Conservation (phyloP, 2,888 invertebrate species). For the Zele albiditarsus region DNA sequence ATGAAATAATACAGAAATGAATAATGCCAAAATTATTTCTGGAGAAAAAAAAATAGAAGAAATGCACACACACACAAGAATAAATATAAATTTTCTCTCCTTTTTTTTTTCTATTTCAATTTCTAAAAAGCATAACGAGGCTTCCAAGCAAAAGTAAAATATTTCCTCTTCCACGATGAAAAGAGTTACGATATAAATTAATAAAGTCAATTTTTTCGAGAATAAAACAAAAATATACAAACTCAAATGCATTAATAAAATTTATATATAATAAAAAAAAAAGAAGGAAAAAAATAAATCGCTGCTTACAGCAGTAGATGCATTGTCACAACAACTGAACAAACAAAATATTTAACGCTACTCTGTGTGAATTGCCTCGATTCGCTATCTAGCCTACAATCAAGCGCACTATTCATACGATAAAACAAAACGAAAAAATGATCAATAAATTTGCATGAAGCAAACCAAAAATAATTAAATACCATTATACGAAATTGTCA, state of each 20-base stretch:
- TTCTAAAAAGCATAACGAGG: constrained; percentile 51
- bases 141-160: constrained; percentile 48
- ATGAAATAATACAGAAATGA: not conserved
- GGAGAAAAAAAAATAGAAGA: constrained; percentile 21
- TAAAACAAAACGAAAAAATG: constrained; percentile 41
- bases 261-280: constrained; percentile 19
- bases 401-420: constrained; percentile 58
- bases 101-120: not conserved
- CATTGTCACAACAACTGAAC: no score
- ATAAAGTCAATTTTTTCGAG: not conserved
- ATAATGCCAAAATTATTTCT: not conserved
- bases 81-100: not conserved
- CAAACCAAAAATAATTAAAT: constrained; percentile 18
- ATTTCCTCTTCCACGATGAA: constrained; percentile 44
- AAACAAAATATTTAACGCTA: constrained; percentile 29
- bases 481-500: not conserved
- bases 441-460: no score
- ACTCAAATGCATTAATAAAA: constrained; percentile 5
- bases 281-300: constrained; percentile 27
- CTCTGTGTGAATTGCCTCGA: constrained; percentile 62
- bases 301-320: constrained; percentile 44
- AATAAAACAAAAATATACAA: not conserved
- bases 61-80: constrained; percentile 40
- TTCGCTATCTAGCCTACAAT: constrained; percentile 62
- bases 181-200: constrained; percentile 19